Evolutionary conservation across 2,113 vertebrate species (phyloP).

Genomic region (Alaudala cheleensis): DNA sequence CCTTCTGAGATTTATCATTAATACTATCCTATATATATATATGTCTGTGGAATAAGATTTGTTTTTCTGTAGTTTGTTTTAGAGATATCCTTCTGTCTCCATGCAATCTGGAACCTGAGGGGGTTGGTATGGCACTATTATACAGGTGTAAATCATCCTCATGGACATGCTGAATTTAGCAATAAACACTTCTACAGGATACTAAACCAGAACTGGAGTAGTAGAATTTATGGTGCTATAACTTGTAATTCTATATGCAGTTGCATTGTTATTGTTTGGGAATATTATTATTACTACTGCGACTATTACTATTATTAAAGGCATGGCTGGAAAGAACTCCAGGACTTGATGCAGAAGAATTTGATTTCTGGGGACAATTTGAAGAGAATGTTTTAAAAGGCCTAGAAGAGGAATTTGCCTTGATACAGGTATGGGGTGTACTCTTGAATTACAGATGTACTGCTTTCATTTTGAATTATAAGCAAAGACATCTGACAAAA

Average conservation of each 20-base stretch:
- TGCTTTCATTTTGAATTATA: too few relatives aligned
- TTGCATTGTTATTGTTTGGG: background rate
- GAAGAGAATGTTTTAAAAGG: constrained; percentile 85
- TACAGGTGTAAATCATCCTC: background rate
- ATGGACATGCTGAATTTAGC: background rate
- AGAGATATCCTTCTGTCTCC: background rate
- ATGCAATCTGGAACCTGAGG: background rate
- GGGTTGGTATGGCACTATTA: background rate
- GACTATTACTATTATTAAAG: constrained; percentile 66
- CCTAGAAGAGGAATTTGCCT: constrained; percentile 79
- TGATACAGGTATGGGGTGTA: constrained; percentile 79
- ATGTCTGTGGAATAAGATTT: background rate
- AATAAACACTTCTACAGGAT: background rate
- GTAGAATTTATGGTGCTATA: background rate
- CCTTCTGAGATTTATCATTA: background rate
- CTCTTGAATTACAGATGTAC: background rate
- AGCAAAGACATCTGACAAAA: background rate
- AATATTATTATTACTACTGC: background rate
- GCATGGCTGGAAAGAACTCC: constrained; percentile 97
- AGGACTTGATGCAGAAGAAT: constrained; percentile 85
- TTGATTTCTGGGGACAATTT: constrained; percentile 94
- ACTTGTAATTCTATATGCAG: background rate
- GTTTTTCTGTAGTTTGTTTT: background rate
- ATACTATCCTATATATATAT: background rate
- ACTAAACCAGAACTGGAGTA: background rate